Base-by-base conservation (phyloP, 2,113 vertebrate species). In the Misgurnus anguillicaudatus region DNA sequence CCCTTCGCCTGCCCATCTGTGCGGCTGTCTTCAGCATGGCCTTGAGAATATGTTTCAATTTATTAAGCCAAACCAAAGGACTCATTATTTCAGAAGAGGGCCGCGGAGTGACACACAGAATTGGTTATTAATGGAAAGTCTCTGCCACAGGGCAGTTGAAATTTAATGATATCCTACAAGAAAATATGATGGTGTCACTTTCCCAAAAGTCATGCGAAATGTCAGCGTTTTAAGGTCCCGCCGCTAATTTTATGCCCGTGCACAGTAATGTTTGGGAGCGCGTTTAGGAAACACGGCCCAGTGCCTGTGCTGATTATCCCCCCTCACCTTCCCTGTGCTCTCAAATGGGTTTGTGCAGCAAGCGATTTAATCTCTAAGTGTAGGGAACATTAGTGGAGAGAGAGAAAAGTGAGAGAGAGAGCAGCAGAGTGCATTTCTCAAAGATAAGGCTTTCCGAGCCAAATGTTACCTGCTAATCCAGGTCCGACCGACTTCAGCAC, bases 121-220 rank as follows among this genome's bases (percentile, higher is more conserved):
- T 98, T 95, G 97, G 97, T 98, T 99, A 98, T 98, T 99, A 98
- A 98, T 98, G 97, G 96, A 95, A 96, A 96, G 94, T 95, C 95
- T 94, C 96, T 96, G 98, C 97, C 97, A 98, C 96, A 94, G 97
- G 98, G 97, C 95, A 96, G 98, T 97, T 97, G 97, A 96, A 98
- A 98, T 98, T 97, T 98, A 99, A 99, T 99, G 97, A 98, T 97
- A 98, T 96, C 97, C 96, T 96, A 96, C 96, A 94, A 97, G 98
- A 98, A 99, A 99, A 98, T 98, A 99, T 97, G 96, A 98, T 95
- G 94, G 97, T 98, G 98, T 99, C 98, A 98, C 95, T 98, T 98
- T 98, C 96, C 95, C 95, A 98, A 99, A 99, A 99, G 98, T 99
- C 98, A 99, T 95, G 97, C 95, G 98, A 99, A 99, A 99, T 99